Conservation (phyloP, 2,113 vertebrate species). For the Trematomus loennbergii region DNA sequence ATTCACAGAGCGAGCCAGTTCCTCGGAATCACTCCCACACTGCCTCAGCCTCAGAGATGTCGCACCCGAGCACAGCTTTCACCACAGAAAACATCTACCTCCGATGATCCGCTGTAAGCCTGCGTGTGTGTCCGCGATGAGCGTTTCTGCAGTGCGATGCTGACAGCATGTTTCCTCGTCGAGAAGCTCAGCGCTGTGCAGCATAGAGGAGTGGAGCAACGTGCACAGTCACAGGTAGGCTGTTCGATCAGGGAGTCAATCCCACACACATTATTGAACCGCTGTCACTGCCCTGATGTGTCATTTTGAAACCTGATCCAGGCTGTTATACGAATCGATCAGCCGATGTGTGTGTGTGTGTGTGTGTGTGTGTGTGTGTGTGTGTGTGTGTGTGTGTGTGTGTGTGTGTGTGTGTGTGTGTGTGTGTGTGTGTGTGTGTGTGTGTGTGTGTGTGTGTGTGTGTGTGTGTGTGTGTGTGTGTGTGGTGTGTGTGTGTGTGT, state of each 20-base stretch:
- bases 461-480: neutral
- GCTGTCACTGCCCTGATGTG: neutral
- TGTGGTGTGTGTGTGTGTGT: too few relatives aligned
- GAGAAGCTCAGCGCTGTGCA: conserved; percentile 54
- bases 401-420: too few relatives aligned
- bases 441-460: neutral
- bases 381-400: neutral
- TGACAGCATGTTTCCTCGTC: conserved; percentile 59
- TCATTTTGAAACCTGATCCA: neutral
- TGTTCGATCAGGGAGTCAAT: neutral
- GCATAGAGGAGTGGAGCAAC: conserved; percentile 63
- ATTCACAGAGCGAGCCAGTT: conserved; percentile 7
- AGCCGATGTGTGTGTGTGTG: neutral
- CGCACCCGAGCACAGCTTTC: conserved; percentile 31
- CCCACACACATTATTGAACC: neutral
- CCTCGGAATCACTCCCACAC: conserved; percentile 33
- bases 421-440: neutral
- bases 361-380: neutral
- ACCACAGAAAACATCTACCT: conserved; percentile 37
- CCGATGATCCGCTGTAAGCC: conserved; percentile 21
- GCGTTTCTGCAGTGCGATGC: conserved; percentile 59
- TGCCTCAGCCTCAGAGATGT: conserved; percentile 51
- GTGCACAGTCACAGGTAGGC: conserved; percentile 69
- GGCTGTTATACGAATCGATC: neutral
- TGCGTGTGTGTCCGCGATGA: conserved; percentile 4